Evolutionary conservation across 2,888 invertebrate species (phyloP).

Genomic region (Plebejus argus): DNA sequence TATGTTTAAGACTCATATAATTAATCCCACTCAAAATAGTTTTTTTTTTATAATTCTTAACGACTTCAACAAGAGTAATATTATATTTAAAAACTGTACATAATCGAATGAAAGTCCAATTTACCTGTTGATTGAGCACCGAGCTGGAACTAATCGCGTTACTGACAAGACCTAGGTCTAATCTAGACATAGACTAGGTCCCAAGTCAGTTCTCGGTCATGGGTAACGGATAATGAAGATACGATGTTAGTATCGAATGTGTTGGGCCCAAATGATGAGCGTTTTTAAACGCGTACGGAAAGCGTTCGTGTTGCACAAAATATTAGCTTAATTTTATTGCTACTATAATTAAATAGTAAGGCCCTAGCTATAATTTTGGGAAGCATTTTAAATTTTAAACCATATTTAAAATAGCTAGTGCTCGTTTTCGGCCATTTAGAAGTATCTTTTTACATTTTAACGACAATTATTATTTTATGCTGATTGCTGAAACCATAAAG

Average conservation of each 20-base stretch:
- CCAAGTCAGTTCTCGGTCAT: background rate
- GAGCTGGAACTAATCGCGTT: background rate
- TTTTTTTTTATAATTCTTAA: background rate
- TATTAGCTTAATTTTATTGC: too few relatives aligned
- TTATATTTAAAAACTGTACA: background rate
- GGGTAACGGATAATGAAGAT: background rate
- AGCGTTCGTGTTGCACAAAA: too few relatives aligned
- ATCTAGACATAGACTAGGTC: background rate
- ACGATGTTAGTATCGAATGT: background rate
- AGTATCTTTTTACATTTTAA: too few relatives aligned
- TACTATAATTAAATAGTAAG: too few relatives aligned
- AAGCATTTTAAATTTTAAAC: too few relatives aligned
- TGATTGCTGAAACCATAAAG: too few relatives aligned
- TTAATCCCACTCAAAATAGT: too few relatives aligned
- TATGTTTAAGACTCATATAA: too few relatives aligned
- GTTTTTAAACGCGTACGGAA: background rate
- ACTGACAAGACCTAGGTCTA: background rate
- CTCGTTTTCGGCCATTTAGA: too few relatives aligned
- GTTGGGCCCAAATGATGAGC: background rate
- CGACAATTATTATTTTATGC: too few relatives aligned
- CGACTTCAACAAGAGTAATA: background rate
- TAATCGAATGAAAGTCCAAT: conserved; percentile 13
- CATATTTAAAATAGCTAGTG: too few relatives aligned
- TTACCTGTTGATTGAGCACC: conserved; percentile 1
- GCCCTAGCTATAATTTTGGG: too few relatives aligned